phyloP scores from a whole-genome alignment of 2,888 invertebrate genomes.

The Ophraella communa region DNA sequence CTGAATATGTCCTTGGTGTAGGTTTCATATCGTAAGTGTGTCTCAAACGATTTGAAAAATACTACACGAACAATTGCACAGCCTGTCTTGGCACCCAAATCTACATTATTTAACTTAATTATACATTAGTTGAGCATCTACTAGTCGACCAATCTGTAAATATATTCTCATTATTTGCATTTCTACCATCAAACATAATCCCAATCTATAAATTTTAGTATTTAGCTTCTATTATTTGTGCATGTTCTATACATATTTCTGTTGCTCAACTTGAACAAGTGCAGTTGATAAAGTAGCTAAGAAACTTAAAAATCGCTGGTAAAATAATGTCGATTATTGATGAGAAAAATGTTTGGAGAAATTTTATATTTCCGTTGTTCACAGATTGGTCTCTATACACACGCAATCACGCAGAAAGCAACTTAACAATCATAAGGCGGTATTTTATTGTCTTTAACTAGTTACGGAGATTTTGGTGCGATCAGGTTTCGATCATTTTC shows the following conservation, averaged over 20 bases:
- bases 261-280: too few species aligned
- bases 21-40: constrained; percentile 40
- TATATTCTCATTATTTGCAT: constrained; percentile 1
- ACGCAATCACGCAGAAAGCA: constrained; percentile 26
- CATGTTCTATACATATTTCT: too few species aligned
- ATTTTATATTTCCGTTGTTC: background rate
- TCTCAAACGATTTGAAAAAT: constrained; percentile 38
- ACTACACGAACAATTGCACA: constrained; percentile 43
- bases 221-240: too few species aligned
- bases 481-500: constrained; percentile 51
- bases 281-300: too few species aligned
- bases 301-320: too few species aligned
- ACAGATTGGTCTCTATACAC: constrained; percentile 17
- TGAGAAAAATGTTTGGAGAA: too few species aligned
- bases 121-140: constrained; percentile 57
- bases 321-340: too few species aligned
- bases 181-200: background rate
- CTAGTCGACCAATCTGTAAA: constrained; percentile 37
- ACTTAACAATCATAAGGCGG: constrained; percentile 34
- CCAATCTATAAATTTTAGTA: too few species aligned
- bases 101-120: constrained; percentile 19
- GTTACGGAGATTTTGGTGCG: constrained; percentile 55
- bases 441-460: constrained; percentile 46
- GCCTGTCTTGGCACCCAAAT: constrained; percentile 51
- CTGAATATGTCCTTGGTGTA: constrained; percentile 11